Evolutionary conservation across 2,888 invertebrate species (phyloP).

Genomic region (Patella pellucida): DNA sequence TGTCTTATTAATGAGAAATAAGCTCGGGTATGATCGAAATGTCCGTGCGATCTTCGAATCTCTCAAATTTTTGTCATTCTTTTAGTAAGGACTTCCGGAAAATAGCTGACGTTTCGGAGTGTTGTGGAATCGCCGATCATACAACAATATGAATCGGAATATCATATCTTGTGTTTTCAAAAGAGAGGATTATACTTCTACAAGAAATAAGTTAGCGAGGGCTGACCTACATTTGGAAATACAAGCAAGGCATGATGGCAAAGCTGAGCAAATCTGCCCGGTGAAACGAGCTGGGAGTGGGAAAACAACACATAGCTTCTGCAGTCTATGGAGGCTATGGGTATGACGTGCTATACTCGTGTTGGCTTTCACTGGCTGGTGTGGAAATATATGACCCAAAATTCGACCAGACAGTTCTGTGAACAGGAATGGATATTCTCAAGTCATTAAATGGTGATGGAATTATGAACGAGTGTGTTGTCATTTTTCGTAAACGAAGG

Average conservation of each 20-base stretch:
- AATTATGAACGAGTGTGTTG: no score
- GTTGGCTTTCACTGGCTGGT: no score
- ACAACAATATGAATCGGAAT: background rate
- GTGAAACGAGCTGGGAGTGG: background rate
- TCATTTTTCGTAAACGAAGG: no score
- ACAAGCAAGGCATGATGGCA: conserved; percentile 2
- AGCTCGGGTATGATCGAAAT: conserved; percentile 58
- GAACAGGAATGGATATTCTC: no score
- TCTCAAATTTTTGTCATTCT: conserved; percentile 71
- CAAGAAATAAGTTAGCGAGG: background rate
- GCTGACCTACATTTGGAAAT: conserved; percentile 5
- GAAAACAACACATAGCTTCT: no score
- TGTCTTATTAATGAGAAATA: conserved; percentile 41
- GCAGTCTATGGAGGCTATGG: no score
- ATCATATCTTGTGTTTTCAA: background rate
- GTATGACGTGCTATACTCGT: no score
- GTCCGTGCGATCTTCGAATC: conserved; percentile 68
- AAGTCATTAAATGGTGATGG: no score
- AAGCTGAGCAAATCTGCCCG: conserved; percentile 3
- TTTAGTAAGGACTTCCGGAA: conserved; percentile 68
- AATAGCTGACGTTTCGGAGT: conserved; percentile 11
- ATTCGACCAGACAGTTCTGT: no score
- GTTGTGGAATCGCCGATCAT: conserved; percentile 4
- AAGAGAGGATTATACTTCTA: background rate
- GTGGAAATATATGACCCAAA: no score